These are phyloP conservation scores for Albula goreensis DNA, from an alignment of 2,113 vertebrate species.

Conservation along the genomic window DNA sequence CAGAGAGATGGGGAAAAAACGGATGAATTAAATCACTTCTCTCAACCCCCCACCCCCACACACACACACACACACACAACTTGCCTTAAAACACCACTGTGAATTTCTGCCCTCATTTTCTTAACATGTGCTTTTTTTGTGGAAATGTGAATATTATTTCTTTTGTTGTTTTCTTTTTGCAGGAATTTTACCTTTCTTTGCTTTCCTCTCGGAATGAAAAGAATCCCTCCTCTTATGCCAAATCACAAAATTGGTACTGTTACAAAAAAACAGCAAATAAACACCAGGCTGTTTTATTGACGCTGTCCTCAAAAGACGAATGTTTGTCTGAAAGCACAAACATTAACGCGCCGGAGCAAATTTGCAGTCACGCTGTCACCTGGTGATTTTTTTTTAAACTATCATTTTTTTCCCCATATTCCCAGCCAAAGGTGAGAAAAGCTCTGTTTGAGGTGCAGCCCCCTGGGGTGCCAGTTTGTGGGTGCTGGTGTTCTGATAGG, in stretches of 20 bases:
- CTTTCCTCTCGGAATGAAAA: slow-evolving; percentile 63
- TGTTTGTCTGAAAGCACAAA: slow-evolving; percentile 54
- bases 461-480: slow-evolving; percentile 16
- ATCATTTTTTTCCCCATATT: slow-evolving; percentile 7
- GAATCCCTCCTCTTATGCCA: slow-evolving; percentile 67
- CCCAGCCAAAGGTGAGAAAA: slow-evolving; percentile 31
- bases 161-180: slow-evolving; percentile 54
- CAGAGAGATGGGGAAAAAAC: slow-evolving; percentile 79
- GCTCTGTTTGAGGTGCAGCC: slow-evolving; percentile 33
- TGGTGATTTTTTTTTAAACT: background rate
- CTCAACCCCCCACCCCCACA: slow-evolving; percentile 28
- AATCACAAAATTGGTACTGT: slow-evolving; percentile 60
- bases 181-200: slow-evolving; percentile 45
- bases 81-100: slow-evolving; percentile 39
- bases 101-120: background rate
- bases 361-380: background rate
- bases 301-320: slow-evolving; percentile 74
- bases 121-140: slow-evolving; percentile 55
- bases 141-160: slow-evolving; percentile 54
- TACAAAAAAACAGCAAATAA: slow-evolving; percentile 28
- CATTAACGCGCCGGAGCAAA: background rate
- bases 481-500: slow-evolving; percentile 40
- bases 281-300: slow-evolving; percentile 64
- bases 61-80: slow-evolving; percentile 32
- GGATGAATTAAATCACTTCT: slow-evolving; percentile 56